Percentiles rank a stretch among this genome's conserved stretches.
Evolutionary conservation across 2,113 vertebrate genomes (phyloP).

Genomic region (Nettapus auritus): DNA sequence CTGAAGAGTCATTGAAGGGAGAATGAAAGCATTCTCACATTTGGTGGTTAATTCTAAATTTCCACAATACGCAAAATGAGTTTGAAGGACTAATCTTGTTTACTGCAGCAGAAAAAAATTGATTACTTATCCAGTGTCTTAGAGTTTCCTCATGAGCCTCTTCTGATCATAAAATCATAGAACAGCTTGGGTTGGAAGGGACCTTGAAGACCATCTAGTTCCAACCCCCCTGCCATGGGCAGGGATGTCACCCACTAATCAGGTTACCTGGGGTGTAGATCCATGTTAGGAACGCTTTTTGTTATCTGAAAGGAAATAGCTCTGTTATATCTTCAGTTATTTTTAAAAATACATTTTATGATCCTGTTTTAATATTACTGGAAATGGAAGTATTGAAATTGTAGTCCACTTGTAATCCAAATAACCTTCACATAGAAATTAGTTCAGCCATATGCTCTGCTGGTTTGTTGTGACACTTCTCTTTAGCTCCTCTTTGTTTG

Average conservation of each 20-base stretch:
- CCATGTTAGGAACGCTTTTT: neutral
- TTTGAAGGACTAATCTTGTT: neutral
- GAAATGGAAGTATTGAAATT: neutral
- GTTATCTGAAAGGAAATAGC: neutral
- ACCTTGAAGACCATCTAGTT: too few relatives aligned
- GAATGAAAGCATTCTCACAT: neutral
- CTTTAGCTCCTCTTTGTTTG: neutral
- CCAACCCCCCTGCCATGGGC: too few relatives aligned
- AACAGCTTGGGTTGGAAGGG: too few relatives aligned
- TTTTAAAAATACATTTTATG: neutral
- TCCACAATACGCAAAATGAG: neutral
- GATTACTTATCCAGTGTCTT: neutral
- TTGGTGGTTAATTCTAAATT: neutral
- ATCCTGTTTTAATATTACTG: neutral
- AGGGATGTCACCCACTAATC: too few relatives aligned
- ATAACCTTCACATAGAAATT: neutral
- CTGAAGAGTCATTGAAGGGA: neutral
- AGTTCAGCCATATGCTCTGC: neutral
- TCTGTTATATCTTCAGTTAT: neutral
- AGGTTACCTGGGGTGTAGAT: neutral
- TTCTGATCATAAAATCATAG: neutral
- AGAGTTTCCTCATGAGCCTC: neutral
- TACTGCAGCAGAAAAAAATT: neutral
- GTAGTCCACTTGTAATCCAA: neutral
- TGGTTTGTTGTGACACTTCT: neutral